These are phyloP conservation scores for Drosophila micromelanica DNA, from an alignment of 1,140 invertebrate species.

Conservation along the genomic window DNA sequence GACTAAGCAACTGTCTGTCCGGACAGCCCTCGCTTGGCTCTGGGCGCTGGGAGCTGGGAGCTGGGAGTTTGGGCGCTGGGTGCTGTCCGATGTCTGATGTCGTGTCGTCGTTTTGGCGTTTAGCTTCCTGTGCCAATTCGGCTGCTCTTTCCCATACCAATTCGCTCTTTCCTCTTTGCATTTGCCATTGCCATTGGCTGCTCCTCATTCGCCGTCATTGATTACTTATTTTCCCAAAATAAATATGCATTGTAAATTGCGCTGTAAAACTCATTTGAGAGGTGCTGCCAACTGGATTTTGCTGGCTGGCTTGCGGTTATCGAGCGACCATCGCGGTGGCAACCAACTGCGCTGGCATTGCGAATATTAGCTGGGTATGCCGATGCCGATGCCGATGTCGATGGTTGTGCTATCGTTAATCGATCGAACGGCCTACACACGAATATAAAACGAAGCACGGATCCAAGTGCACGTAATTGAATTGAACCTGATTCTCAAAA, in stretches of 20 bases:
- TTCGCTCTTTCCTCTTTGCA: neutral
- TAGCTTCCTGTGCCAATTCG: constrained; percentile 51
- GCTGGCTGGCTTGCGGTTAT: constrained; percentile 57
- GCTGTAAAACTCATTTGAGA: constrained; percentile 64
- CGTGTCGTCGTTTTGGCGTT: constrained; percentile 35
- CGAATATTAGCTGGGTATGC: constrained; percentile 4
- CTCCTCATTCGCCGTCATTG: constrained; percentile 42
- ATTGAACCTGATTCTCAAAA: neutral
- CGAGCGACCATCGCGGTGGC: constrained; percentile 56
- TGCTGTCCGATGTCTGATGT: constrained; percentile 14
- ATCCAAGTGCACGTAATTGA: constrained; percentile 9
- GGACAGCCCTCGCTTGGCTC: too few species aligned
- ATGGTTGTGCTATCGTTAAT: constrained; percentile 67
- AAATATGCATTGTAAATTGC: constrained; percentile 81
- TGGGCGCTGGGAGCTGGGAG: constrained; percentile 2
- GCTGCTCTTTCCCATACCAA: constrained; percentile 29
- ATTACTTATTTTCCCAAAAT: constrained; percentile 82
- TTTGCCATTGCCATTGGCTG: constrained; percentile 14
- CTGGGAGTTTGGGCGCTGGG: constrained; percentile 4
- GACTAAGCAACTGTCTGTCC: neutral
- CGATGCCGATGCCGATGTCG: neutral
- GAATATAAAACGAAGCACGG: constrained; percentile 44
- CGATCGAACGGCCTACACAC: constrained; percentile 54
- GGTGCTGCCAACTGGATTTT: constrained; percentile 18
- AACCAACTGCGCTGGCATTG: constrained; percentile 31